Conservation (phyloP, 2,113 vertebrate genomes). For the Antechinus flavipes region DNA sequence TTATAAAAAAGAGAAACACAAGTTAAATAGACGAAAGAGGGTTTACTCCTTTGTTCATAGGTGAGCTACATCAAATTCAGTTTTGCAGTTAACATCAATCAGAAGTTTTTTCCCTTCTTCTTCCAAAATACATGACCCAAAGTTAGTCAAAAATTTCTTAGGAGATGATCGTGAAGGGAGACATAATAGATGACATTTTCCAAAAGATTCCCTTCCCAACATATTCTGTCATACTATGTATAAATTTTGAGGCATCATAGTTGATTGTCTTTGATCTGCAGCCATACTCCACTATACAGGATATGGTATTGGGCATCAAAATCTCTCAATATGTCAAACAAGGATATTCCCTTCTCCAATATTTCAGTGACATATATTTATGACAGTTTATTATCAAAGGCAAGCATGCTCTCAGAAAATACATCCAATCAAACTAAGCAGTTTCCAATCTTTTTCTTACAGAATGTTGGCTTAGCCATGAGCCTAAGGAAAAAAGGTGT, state of each 20-base stretch:
- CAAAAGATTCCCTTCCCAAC: slow-evolving; percentile 59
- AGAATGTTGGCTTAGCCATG: slow-evolving; percentile 61
- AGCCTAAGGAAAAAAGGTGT: slow-evolving; percentile 57
- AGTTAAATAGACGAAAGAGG: not conserved
- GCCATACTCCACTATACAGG: slow-evolving; percentile 66
- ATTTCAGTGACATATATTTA: slow-evolving; percentile 76
- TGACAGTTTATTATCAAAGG: slow-evolving; percentile 78
- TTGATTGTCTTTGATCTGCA: slow-evolving; percentile 71
- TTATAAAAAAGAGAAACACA: slow-evolving; percentile 39
- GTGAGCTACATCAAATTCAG: slow-evolving; percentile 30
- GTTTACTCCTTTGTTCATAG: slow-evolving; percentile 17
- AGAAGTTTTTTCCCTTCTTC: not conserved
- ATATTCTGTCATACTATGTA: slow-evolving; percentile 20
- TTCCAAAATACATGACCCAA: not conserved
- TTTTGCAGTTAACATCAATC: not conserved
- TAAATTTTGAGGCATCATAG: slow-evolving; percentile 66
- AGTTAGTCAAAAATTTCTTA: not conserved
- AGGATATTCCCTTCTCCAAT: slow-evolving; percentile 55
- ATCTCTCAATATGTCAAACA: slow-evolving; percentile 51
- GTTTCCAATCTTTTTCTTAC: slow-evolving; percentile 66
- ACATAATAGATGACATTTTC: slow-evolving; percentile 19
- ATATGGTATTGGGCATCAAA: slow-evolving; percentile 29
- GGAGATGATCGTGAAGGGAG: slow-evolving; percentile 18
- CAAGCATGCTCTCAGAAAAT: slow-evolving; percentile 70
- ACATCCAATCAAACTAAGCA: slow-evolving; percentile 59